Base-by-base conservation (phyloP, 2,113 vertebrate genomes). In the Vireo altiloquus region DNA sequence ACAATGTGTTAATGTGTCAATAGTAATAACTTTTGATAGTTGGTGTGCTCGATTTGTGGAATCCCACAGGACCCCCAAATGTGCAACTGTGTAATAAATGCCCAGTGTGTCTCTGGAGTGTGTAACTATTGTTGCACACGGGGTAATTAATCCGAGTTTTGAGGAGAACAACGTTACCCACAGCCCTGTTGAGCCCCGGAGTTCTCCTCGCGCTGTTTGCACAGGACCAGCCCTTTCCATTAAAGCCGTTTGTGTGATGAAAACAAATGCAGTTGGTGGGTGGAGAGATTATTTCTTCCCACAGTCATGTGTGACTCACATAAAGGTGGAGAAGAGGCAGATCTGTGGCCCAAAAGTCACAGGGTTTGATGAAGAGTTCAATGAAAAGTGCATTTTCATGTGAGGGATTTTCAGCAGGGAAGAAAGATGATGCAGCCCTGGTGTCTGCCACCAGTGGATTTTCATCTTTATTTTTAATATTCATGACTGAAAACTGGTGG, bases 301-400 rank as follows among this genome's bases (percentile, higher is more conserved):
- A 9, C 4, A 4, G 27, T 33, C 10, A 0, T 27, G 31, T 47
- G 39, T 71, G 77, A 68, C 35, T 76, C 28, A 5, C 30, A 16
- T 6, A 8, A 20, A 42, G 35, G 56, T 50, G 56, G n/a, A 11
- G 14, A 39, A 66, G 35, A n/a, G 31, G 44, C 33, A 30, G 47
- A 1, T 59, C 35, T 80, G 49, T 31, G 44, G 46, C 49, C 46
- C n/a, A 33, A 1, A 16, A 19, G 19, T 18, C 56, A 1, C 5
- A 10, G 13, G 46, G 6, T 42, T 49, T 11, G 27, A 7, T 33
- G 61, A 24, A 33, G 35, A 4, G 6, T 30, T 57, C 20, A 7
- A 0, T 50, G 33, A 47, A 30, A 24, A 6, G 0, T 31, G 7
- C 7, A 2, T 40, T 59, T 23, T 47, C 20, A 2, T 9, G 20